Evolutionary conservation across 2,888 invertebrate species (phyloP).

Genomic region (Dinocampus coccinellae): DNA sequence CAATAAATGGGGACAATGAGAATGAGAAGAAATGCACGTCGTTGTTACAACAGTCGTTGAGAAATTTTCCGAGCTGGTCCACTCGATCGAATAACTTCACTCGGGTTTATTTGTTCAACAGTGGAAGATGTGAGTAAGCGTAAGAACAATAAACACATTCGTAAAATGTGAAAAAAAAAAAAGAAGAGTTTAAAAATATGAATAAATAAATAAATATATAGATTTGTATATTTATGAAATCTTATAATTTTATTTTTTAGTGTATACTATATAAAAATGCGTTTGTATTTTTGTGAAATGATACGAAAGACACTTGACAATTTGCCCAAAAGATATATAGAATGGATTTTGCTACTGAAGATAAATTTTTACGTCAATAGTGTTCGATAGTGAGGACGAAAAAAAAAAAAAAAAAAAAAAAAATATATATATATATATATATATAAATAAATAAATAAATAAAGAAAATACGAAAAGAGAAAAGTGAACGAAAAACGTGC

Average conservation of each 20-base stretch:
- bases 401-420: background rate
- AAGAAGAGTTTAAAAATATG: background rate
- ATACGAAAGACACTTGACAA: background rate
- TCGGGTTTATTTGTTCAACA: slow-evolving; percentile 33
- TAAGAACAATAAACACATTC: slow-evolving; percentile 32
- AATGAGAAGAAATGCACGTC: slow-evolving; percentile 12
- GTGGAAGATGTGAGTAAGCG: slow-evolving; percentile 40
- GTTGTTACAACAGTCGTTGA: slow-evolving; percentile 21
- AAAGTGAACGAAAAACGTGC: background rate
- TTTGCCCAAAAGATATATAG: background rate
- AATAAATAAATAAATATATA: background rate
- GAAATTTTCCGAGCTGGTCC: slow-evolving; percentile 23
- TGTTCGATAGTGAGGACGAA: background rate
- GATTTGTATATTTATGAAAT: background rate
- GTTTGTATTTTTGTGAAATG: background rate
- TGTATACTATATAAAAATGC: background rate
- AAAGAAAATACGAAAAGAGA: no score
- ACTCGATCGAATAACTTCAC: slow-evolving; percentile 34
- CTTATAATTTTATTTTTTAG: slow-evolving; percentile 12
- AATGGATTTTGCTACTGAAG: background rate
- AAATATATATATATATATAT: no score
- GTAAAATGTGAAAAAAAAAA: background rate
- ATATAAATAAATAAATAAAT: no score
- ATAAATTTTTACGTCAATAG: background rate
- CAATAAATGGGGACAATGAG: background rate